A percentile compares a stretch with the other conserved stretches of the same genome.
Conservation (phyloP, 1,140 invertebrate genomes). For the Papilio polytes region DNA sequence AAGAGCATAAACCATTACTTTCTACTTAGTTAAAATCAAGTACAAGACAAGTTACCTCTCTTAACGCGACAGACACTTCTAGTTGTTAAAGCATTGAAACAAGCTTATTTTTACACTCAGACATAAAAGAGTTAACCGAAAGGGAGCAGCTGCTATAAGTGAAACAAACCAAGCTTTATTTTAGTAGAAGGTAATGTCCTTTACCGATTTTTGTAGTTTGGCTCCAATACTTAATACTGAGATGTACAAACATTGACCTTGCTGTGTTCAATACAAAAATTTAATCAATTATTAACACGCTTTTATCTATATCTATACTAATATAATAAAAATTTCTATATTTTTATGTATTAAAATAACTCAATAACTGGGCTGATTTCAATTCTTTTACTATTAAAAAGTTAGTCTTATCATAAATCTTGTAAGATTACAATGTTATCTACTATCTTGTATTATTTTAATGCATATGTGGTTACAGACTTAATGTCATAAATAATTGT, state of each 20-base stretch:
- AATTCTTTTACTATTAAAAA: no score
- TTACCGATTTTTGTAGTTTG: slow-evolving; percentile 24
- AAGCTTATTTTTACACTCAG: slow-evolving; percentile 65
- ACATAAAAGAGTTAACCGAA: slow-evolving; percentile 67
- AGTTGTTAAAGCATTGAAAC: slow-evolving; percentile 54
- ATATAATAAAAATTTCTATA: no score
- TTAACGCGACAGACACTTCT: slow-evolving; percentile 53
- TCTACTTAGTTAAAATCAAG: slow-evolving; percentile 32
- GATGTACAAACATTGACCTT: background rate
- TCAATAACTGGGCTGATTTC: no score
- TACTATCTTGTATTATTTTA: background rate
- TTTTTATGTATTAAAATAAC: no score
- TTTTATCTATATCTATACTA: background rate
- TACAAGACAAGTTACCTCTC: slow-evolving; percentile 32
- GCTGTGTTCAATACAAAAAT: background rate
- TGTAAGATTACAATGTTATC: background rate
- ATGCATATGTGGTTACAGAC: background rate
- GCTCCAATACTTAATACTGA: slow-evolving; percentile 24
- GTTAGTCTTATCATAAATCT: background rate
- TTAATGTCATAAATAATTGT: no score
- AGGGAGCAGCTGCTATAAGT: slow-evolving; percentile 56
- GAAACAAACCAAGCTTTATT: slow-evolving; percentile 52
- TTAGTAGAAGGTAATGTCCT: slow-evolving; percentile 42
- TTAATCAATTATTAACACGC: background rate
- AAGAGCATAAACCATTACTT: background rate